Conservation (phyloP, 2,888 invertebrate genomes). For the Scaptomyza cyrtandrae region DNA sequence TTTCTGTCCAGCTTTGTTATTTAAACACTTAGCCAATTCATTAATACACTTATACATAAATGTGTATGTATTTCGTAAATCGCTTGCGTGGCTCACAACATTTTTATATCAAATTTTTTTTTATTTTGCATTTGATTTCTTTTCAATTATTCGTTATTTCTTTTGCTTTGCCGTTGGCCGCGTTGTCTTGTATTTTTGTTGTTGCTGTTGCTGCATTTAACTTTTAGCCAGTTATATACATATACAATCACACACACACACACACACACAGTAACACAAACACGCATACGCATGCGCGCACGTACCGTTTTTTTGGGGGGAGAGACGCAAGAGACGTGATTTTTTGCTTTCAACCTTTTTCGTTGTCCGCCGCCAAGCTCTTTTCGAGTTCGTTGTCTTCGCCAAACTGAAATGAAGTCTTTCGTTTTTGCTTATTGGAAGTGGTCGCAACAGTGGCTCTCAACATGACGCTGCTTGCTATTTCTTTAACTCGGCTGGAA, state of each 20-base stretch:
- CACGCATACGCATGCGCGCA: constrained; percentile 69
- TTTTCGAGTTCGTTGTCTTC: constrained; percentile 84
- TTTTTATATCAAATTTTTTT: constrained; percentile 38
- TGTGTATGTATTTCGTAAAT: constrained; percentile 20
- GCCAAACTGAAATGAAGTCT: constrained; percentile 84
- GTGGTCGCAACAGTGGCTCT: constrained; percentile 47
- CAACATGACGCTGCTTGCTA: constrained; percentile 28
- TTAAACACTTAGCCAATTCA: constrained; percentile 6
- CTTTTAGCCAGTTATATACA: constrained; percentile 62
- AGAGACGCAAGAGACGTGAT: constrained; percentile 44
- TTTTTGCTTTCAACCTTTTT: constrained; percentile 53
- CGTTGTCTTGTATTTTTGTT: constrained; percentile 25
- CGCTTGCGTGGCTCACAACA: constrained; percentile 69
- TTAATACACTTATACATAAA: not conserved
- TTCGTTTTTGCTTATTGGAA: constrained; percentile 82
- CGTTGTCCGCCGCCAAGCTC: constrained; percentile 72
- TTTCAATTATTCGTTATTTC: constrained; percentile 58
- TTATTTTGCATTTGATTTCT: constrained; percentile 69
- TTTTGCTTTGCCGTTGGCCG: constrained; percentile 49
- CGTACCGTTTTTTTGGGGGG: constrained; percentile 65
- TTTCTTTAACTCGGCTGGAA: constrained; percentile 54
- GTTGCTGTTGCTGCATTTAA: constrained; percentile 62
- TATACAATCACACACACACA: constrained; percentile 19
- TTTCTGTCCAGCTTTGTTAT: constrained; percentile 11
- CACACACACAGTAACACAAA: constrained; percentile 27